Evolutionary conservation across 2,113 vertebrate genomes (phyloP), one percentile per base, ranked within the genome.

Genomic region (Pandion haliaetus): DNA sequence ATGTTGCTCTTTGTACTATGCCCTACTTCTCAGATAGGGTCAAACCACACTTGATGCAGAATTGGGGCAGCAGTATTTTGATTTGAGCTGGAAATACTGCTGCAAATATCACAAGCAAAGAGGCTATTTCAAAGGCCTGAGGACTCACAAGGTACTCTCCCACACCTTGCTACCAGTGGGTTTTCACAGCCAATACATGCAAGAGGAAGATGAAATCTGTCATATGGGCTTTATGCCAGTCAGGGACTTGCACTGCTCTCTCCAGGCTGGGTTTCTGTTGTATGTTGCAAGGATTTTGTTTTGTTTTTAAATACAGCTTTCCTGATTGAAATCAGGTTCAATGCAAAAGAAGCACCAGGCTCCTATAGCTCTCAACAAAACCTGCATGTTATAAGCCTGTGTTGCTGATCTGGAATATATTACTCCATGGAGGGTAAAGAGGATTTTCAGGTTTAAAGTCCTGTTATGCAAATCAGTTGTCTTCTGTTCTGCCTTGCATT

Each of bases 391-490:
- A 93, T 82, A 89, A 85, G 61, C 66, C 78, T 42, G 34, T 77
- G 82, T 82, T 91, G 58, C 73, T 82, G 62, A 76, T 94, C 69
- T 89, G 88, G 86, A 95, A 80, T 93, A 82, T 76, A 91, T 93
- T 89, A 96, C 89, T 95, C 73, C 62, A 44, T 73, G 42, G 89
- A 97, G 92, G 50, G 73, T 91, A 93, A 95, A 97, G 84, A 96
- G 86, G 82, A 93, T 96, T 96, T 95, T 94, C 87, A 95, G 91
- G 82, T 97, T 96, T 97, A 77, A 91, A 85, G 63, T 94, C 93
- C 84, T 96, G 94, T 93, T 97, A 97, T 85, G 89, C 93, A 94
- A 92, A 97, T 88, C 77, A 94, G 81, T 88, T 96, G 34, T 93
- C 86, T 94, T 82, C 84, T 84, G 40, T 97, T 92, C 49, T 90